phyloP scores from a whole-genome alignment of 2,113 vertebrate genomes.

The Pavo muticus region DNA sequence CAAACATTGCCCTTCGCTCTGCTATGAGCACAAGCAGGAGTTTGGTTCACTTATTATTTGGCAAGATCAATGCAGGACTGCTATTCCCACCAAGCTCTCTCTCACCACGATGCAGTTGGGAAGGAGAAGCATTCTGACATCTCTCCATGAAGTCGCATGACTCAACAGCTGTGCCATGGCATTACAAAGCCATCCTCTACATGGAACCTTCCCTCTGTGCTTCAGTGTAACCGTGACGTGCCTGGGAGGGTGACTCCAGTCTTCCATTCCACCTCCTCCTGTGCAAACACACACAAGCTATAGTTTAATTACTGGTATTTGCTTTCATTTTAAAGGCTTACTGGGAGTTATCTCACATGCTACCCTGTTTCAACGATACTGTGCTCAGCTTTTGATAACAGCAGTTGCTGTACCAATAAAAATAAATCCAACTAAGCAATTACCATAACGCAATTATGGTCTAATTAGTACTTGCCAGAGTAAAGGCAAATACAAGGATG shows the following conservation, averaged over 20 bases:
- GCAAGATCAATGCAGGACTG: neutral
- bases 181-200: neutral
- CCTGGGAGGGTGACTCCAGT: neutral
- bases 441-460: neutral
- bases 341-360: neutral
- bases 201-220: neutral
- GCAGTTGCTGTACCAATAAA: neutral
- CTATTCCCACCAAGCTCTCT: neutral
- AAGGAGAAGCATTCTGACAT: neutral
- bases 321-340: conserved; percentile 16
- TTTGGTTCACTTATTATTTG: neutral
- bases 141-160: neutral
- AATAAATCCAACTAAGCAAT: neutral
- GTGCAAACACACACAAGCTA: neutral
- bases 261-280: neutral
- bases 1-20: neutral
- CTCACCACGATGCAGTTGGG: neutral
- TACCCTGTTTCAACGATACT: neutral
- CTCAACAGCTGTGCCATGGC: neutral
- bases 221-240: neutral
- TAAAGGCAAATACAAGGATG: neutral
- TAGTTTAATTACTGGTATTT: conserved; percentile 11
- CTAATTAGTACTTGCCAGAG: neutral
- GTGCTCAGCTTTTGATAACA: neutral
- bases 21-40: neutral